These are phyloP conservation scores for Notothenia rossii DNA, from an alignment of 2,113 vertebrate genomes.

Conservation along the genomic window DNA sequence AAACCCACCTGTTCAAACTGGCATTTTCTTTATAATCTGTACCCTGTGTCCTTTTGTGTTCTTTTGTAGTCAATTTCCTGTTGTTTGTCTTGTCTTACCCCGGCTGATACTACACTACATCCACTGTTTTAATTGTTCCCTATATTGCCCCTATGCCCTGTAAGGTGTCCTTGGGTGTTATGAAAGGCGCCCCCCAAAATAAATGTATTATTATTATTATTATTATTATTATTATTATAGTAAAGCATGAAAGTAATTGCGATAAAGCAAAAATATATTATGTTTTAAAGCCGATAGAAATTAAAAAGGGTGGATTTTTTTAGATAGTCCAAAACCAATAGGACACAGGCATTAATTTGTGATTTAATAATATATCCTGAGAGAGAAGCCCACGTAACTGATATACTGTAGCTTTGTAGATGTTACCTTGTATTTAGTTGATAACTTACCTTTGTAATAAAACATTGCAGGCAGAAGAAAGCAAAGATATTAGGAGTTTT, in stretches of 20 bases:
- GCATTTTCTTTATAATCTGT: too few relatives aligned
- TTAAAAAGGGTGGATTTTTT: neutral
- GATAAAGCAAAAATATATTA: neutral
- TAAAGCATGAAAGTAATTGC: neutral
- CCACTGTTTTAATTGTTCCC: too few relatives aligned
- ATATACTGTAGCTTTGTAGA: neutral
- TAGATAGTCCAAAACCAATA: neutral
- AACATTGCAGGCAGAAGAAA: constrained; percentile 54
- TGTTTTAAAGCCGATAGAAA: neutral
- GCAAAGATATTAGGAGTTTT: constrained; percentile 59
- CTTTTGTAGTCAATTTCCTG: too few relatives aligned
- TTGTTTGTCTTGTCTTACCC: too few relatives aligned
- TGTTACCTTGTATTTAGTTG: constrained; percentile 53
- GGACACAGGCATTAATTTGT: neutral
- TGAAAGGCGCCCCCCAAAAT: too few relatives aligned
- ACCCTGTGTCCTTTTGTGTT: too few relatives aligned
- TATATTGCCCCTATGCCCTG: too few relatives aligned
- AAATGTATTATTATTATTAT: too few relatives aligned
- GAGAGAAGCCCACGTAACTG: neutral
- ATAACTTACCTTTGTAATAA: constrained; percentile 58
- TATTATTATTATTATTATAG: neutral
- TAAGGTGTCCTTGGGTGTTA: too few relatives aligned
- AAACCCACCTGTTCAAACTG: too few relatives aligned
- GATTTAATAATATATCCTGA: neutral
- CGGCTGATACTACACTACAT: too few relatives aligned